Evolutionary conservation across 2,113 vertebrate species (phyloP).

Genomic region (Paracyprichromis sp.): DNA sequence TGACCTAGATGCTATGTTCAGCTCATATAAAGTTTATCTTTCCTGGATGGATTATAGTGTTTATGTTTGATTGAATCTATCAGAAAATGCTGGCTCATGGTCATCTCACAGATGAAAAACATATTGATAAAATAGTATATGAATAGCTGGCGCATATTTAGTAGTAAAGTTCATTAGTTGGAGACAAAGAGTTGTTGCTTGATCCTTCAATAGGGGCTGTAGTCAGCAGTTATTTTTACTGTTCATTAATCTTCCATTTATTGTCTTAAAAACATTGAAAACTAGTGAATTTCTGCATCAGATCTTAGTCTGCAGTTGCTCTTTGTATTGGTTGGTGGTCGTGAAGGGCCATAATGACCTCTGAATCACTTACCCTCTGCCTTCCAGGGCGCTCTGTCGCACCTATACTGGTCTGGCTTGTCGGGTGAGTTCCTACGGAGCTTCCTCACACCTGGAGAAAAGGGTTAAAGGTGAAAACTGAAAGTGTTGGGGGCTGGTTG

Average conservation of each 20-base stretch:
- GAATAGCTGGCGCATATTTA: neutral
- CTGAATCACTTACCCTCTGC: neutral
- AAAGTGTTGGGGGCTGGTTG: neutral
- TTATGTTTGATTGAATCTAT: neutral
- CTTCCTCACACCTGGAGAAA: slow-evolving; percentile 34
- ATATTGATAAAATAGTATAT: neutral
- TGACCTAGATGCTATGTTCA: neutral
- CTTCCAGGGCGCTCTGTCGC: neutral
- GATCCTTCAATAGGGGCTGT: neutral
- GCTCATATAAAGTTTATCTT: neutral
- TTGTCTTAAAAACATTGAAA: neutral
- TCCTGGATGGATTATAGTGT: neutral
- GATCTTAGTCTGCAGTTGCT: too few species aligned
- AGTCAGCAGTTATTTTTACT: neutral
- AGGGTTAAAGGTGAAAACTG: neutral
- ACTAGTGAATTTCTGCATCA: neutral
- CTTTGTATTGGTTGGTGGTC: slow-evolving; percentile 1
- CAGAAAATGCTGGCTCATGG: neutral
- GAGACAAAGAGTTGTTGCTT: neutral
- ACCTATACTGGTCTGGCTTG: neutral
- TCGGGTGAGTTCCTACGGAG: neutral
- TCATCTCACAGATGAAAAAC: neutral
- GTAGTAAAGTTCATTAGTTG: neutral
- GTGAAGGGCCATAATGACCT: neutral
- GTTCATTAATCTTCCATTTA: neutral